phyloP scores from a whole-genome alignment of 2,888 invertebrate genomes.

The Stictocephala bisonia region DNA sequence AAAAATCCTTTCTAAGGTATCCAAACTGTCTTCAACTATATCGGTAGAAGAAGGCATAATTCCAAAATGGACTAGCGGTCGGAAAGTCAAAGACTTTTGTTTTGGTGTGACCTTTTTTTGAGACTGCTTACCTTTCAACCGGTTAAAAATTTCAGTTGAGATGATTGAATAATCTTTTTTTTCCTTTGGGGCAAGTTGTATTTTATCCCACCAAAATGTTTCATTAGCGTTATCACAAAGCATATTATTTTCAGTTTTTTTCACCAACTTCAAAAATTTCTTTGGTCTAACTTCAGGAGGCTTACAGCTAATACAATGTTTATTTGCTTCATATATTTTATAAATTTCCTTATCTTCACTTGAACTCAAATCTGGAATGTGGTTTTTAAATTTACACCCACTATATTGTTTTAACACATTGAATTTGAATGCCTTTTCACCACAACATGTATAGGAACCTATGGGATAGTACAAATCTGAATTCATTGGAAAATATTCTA shows the following conservation, averaged over 20 bases:
- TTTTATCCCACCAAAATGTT: constrained; percentile 26
- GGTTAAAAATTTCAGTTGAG: neutral
- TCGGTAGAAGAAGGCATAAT: neutral
- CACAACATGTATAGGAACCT: constrained; percentile 35
- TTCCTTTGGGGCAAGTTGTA: constrained; percentile 8
- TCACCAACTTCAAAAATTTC: constrained; percentile 17
- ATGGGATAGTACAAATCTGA: constrained; percentile 3
- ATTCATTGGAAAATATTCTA: constrained; percentile 31
- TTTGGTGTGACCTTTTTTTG: neutral
- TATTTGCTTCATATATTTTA: neutral
- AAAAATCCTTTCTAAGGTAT: no score
- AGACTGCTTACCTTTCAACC: neutral
- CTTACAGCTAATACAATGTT: neutral
- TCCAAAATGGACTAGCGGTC: neutral
- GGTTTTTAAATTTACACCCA: constrained; percentile 29
- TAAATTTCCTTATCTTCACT: neutral
- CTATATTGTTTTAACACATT: neutral
- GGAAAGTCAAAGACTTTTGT: neutral
- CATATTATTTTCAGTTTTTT: neutral
- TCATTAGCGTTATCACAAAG: neutral
- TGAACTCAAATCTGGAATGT: neutral
- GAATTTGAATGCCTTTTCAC: constrained; percentile 25
- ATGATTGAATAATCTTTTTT: constrained; percentile 23
- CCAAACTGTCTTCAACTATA: neutral
- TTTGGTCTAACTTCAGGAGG: neutral